These are phyloP conservation scores for Drosophila tanythrix DNA, from an alignment of 2,888 invertebrate species.

Conservation along the genomic window DNA sequence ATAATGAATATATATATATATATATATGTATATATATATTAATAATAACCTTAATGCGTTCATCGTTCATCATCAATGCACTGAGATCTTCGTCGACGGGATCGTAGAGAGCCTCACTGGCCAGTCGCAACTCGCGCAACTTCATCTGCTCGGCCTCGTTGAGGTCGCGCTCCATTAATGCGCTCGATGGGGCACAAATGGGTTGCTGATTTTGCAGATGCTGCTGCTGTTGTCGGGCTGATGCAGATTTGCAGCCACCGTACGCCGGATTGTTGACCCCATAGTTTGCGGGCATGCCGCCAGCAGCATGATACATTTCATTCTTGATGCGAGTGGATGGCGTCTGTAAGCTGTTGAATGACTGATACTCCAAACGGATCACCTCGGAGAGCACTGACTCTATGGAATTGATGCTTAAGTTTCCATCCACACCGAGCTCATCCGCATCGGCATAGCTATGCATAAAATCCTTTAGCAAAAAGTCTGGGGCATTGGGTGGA, in stretches of 20 bases:
- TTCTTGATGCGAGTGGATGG: conserved; percentile 71
- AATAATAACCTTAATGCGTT: conserved; percentile 86
- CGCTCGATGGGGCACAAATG: conserved; percentile 72
- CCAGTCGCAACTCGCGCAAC: conserved; percentile 92
- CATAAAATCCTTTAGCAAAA: conserved; percentile 73
- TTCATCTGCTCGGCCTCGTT: conserved; percentile 93
- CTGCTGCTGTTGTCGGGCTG: conserved; percentile 21
- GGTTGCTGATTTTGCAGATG: conserved; percentile 65
- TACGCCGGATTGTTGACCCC: conserved; percentile 27
- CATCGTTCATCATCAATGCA: conserved; percentile 88
- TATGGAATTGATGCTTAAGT: conserved; percentile 87
- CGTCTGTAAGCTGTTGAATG: conserved; percentile 84
- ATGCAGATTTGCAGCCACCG: conserved; percentile 49
- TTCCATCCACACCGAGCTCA: conserved; percentile 53
- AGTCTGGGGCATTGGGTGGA: conserved; percentile 66
- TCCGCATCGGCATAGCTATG: conserved; percentile 61
- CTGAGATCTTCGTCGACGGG: conserved; percentile 93
- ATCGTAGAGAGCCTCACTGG: conserved; percentile 93
- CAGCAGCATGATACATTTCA: conserved; percentile 66
- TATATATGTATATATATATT: too few relatives aligned
- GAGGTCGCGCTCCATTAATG: conserved; percentile 85
- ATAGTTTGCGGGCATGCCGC: conserved; percentile 37
- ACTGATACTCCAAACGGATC: conserved; percentile 92
- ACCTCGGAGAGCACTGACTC: conserved; percentile 94
- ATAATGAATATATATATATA: neutral